Conservation (phyloP, 2,888 invertebrate species). For the Ypsolopha scabrella region DNA sequence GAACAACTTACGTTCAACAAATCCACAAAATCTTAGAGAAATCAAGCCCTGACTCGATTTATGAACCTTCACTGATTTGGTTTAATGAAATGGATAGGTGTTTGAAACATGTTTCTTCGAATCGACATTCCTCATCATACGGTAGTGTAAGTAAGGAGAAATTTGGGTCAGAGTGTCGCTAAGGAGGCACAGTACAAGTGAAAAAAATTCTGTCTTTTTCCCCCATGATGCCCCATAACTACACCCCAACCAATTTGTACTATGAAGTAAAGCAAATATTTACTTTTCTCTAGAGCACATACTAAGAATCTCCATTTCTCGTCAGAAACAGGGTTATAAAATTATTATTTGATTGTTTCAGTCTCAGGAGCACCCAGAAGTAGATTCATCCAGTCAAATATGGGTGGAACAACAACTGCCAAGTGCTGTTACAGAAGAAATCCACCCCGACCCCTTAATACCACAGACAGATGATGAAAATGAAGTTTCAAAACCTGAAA, state of each 20-base stretch:
- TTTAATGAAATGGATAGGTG: constrained; percentile 54
- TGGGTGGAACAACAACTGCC: constrained; percentile 35
- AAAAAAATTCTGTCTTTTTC: neutral
- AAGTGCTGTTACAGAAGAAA: constrained; percentile 24
- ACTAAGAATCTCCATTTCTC: no score
- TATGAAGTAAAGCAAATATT: no score
- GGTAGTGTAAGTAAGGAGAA: constrained; percentile 17
- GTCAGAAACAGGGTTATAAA: no score
- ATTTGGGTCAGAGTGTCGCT: no score
- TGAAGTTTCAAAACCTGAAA: constrained; percentile 22
- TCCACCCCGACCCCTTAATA: constrained; percentile 35
- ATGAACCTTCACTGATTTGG: constrained; percentile 50
- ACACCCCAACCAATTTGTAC: no score
- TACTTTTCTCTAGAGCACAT: no score
- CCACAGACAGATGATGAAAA: constrained; percentile 35
- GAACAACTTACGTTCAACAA: constrained; percentile 61
- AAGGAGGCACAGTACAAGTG: neutral
- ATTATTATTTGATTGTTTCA: constrained; percentile 17
- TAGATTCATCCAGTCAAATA: constrained; percentile 38
- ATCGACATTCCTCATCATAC: constrained; percentile 23
- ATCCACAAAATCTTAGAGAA: constrained; percentile 53
- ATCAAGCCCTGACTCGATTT: constrained; percentile 42
- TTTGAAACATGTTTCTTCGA: constrained; percentile 31
- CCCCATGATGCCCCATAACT: no score
- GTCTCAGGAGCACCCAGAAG: constrained; percentile 31